These are phyloP conservation scores for Heliconius congener DNA, from an alignment of 1,140 invertebrate genomes.

Conservation along the genomic window DNA sequence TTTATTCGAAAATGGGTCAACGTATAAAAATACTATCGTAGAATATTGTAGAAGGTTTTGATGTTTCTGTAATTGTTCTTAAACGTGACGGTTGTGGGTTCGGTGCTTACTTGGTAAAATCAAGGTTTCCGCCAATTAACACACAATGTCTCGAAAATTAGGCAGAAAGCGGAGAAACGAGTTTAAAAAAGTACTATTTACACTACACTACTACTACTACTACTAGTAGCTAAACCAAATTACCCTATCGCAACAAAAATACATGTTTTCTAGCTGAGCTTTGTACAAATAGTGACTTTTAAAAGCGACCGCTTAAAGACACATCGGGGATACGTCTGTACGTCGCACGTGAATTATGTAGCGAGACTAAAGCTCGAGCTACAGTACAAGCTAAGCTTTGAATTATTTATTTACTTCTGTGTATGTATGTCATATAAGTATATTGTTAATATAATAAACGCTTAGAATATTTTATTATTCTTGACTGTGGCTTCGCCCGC, in stretches of 20 bases:
- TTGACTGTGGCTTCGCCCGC: no score
- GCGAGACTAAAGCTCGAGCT: neutral
- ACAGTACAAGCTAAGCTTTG: neutral
- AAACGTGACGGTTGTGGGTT: no score
- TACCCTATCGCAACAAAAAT: neutral
- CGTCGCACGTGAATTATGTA: constrained; percentile 7
- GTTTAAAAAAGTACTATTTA: neutral
- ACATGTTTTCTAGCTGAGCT: neutral
- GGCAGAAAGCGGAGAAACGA: neutral
- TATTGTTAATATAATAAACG: no score
- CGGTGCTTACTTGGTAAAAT: no score
- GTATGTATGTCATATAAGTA: neutral
- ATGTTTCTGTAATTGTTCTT: no score
- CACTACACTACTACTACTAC: neutral
- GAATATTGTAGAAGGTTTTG: no score
- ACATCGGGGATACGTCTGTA: neutral
- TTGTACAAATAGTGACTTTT: constrained; percentile 8
- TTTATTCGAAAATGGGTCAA: neutral
- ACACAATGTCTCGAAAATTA: neutral
- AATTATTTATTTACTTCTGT: neutral
- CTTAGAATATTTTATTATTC: no score
- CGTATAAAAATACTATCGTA: no score
- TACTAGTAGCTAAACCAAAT: neutral
- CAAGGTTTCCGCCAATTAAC: neutral
- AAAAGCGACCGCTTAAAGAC: constrained; percentile 15